Conservation (phyloP, 1,140 invertebrate genomes). For the Zaprionus africanus region DNA sequence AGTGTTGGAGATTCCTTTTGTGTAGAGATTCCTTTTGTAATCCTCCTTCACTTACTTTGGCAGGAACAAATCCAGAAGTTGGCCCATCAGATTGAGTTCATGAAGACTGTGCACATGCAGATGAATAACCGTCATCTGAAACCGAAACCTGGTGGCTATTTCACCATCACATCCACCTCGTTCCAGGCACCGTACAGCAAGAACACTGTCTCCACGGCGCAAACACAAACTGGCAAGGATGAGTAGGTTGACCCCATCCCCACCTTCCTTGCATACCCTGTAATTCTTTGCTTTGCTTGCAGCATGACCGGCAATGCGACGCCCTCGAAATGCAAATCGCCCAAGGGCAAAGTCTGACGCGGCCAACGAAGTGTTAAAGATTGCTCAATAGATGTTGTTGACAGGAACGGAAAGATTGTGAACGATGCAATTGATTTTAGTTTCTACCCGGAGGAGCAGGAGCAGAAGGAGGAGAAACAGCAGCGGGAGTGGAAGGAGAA, state of each 20-base stretch:
- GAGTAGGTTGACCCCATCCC: constrained; percentile 34
- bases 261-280: neutral
- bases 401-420: constrained; percentile 34
- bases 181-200: constrained; percentile 83
- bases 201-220: constrained; percentile 71
- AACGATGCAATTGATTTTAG: constrained; percentile 71
- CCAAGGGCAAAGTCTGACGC: constrained; percentile 84
- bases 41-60: neutral
- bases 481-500: constrained; percentile 29
- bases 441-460: constrained; percentile 55
- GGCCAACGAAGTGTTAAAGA: constrained; percentile 84
- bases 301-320: constrained; percentile 66
- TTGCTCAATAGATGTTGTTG: constrained; percentile 82
- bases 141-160: constrained; percentile 92
- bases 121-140: constrained; percentile 95
- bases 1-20: neutral
- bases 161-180: constrained; percentile 86
- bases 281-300: constrained; percentile 1
- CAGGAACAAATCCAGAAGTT: constrained; percentile 95
- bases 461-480: constrained; percentile 13
- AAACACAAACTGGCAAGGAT: constrained; percentile 80
- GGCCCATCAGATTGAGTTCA: constrained; percentile 95
- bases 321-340: constrained; percentile 75
- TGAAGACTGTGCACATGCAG: constrained; percentile 97
- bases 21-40: neutral